A percentile compares a stretch with the other conserved stretches of the same genome.
Evolutionary conservation across 2,113 vertebrate species (phyloP).

Genomic region (Martes martes): DNA sequence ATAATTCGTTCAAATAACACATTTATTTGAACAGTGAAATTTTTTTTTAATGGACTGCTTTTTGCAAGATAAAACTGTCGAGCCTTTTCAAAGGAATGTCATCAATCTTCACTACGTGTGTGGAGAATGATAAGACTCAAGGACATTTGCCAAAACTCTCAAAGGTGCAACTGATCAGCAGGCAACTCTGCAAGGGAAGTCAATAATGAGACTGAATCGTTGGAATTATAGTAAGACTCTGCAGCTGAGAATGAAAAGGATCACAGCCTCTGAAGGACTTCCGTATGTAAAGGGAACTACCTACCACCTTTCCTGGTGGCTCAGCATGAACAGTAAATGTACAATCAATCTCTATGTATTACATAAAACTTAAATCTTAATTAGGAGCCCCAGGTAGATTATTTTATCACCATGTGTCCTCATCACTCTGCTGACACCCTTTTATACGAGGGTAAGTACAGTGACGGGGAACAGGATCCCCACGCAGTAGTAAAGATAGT

Average conservation of each 20-base stretch:
- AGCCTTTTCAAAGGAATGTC: background rate
- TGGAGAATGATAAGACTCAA: conserved; percentile 32
- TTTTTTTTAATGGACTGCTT: background rate
- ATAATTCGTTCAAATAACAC: background rate
- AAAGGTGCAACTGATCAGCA: background rate
- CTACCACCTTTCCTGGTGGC: background rate
- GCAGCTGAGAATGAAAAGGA: background rate
- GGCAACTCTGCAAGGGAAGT: background rate
- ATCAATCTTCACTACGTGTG: background rate
- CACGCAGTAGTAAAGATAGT: background rate
- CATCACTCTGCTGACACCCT: background rate
- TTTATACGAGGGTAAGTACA: background rate
- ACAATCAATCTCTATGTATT: background rate
- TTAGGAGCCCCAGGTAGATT: background rate
- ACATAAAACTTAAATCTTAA: background rate
- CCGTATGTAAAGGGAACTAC: background rate
- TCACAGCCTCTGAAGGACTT: background rate
- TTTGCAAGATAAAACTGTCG: background rate
- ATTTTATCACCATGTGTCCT: background rate
- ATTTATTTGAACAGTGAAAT: background rate
- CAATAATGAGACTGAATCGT: background rate
- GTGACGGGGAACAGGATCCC: background rate
- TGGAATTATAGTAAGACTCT: background rate
- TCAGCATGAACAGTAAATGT: background rate
- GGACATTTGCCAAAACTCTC: background rate